Evolutionary conservation across 2,888 invertebrate genomes (phyloP), one percentile per base, ranked within the genome.

Genomic region (Xanthia icteritia): DNA sequence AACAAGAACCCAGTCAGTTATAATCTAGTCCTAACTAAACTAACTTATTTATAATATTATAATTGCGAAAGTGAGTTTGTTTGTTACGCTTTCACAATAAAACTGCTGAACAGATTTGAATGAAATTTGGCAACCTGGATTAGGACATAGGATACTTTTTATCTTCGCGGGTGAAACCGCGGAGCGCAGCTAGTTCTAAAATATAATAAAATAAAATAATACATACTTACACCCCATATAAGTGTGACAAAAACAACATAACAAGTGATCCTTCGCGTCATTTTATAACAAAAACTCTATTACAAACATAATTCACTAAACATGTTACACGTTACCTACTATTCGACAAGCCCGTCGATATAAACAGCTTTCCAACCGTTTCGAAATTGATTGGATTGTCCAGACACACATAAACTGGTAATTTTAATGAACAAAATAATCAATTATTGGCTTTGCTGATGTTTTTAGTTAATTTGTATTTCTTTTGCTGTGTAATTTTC

Each of bases 341-440:
- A 54, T 69, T 60, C 31, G n/a, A 72, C 36, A 17, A 42, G 15
- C 20, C 13, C 39, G 36, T 58, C 39, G 64, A 45, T 27, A 42
- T 45, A 69, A 77, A 78, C 45, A 23, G 58, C 3, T 51, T 58
- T 2, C 15, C 5, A 36, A 76, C 48, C 75, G 81, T 82, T 13
- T 36, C 82, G 20, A 73, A 85, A 75, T 73, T 82, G 68, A 84
- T 85, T 78, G 36, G 39, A 78, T 78, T 84, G 64, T 73, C 42
- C 8, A 61, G 48, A 78, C 63, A 63, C 31, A 56, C 82, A 51
- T 76, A 68, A 61, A 82, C 60, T 76, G 20, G 56, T 39, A 54
- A 67, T 73, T 85, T 84, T 84, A 85, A 85, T 84, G 69, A 85
- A 73, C 74, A 73, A 75, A 48, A 56, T 75, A 82, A 84, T 85